These are phyloP conservation scores for Copsychus sechellarum DNA, from an alignment of 2,113 vertebrate species.

Conservation along the genomic window DNA sequence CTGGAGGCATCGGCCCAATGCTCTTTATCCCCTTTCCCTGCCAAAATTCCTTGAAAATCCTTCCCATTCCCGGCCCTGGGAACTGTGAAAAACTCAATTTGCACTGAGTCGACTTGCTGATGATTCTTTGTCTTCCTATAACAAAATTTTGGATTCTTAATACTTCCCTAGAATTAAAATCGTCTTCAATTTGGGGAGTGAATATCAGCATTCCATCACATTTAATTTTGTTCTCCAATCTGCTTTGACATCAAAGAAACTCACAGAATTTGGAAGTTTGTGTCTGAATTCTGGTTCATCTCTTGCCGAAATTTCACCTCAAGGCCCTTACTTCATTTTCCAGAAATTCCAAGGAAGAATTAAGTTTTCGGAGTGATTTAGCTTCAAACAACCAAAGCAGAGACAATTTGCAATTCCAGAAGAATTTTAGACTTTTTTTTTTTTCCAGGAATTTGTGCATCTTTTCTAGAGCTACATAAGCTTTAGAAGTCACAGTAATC, in stretches of 20 bases:
- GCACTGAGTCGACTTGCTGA: neutral
- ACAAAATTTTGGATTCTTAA: neutral
- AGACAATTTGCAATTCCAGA: neutral
- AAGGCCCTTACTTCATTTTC: neutral
- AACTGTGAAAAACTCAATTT: neutral
- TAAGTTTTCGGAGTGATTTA: neutral
- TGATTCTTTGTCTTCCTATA: neutral
- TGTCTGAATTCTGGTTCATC: neutral
- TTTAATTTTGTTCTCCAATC: neutral
- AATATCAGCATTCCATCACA: neutral
- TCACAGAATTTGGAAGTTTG: neutral
- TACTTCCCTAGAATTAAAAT: neutral
- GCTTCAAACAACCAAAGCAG: neutral
- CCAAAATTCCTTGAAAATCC: neutral
- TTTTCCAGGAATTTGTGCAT: neutral
- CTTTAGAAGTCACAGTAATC: neutral
- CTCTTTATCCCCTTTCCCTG: neutral
- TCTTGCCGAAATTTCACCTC: neutral
- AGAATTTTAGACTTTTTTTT: neutral
- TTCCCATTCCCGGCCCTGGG: neutral
- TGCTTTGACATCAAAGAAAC: neutral
- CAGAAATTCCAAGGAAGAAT: neutral
- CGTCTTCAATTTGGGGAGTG: too few species aligned
- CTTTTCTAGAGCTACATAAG: neutral
- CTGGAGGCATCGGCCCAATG: neutral